phyloP scores from a whole-genome alignment of 2,888 invertebrate genomes.

The Cylloceria caligata region DNA sequence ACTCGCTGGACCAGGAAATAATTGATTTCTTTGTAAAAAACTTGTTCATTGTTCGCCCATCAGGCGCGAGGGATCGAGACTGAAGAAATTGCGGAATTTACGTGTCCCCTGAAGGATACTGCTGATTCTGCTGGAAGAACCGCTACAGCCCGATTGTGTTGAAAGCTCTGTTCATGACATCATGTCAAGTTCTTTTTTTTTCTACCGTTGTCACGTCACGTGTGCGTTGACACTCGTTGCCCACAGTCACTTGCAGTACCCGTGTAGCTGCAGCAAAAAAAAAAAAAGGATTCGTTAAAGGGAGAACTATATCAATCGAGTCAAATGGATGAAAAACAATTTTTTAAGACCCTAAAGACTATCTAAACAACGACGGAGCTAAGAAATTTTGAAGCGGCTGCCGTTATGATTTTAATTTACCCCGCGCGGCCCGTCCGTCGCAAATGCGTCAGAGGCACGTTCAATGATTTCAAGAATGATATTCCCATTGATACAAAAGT shows the following conservation, averaged over 20 bases:
- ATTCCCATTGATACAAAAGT: no score
- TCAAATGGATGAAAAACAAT: no score
- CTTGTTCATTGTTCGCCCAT: slow-evolving; percentile 37
- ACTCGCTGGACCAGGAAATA: slow-evolving; percentile 37
- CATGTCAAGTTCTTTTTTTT: slow-evolving; percentile 53
- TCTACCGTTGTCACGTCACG: slow-evolving; percentile 43
- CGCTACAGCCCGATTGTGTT: neutral
- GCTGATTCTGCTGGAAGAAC: slow-evolving; percentile 49
- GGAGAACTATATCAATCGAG: neutral
- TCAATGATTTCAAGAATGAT: no score
- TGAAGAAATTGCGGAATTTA: slow-evolving; percentile 52
- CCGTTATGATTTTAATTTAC: no score
- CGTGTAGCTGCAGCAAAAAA: neutral
- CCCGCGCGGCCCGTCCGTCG: no score
- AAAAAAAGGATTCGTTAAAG: neutral
- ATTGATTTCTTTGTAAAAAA: slow-evolving; percentile 51
- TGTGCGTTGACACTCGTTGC: slow-evolving; percentile 35
- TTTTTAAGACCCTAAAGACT: no score
- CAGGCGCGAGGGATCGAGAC: slow-evolving; percentile 19
- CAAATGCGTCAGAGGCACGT: no score
- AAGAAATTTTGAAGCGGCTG: no score
- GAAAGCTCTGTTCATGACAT: slow-evolving; percentile 54
- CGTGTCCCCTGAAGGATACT: slow-evolving; percentile 50
- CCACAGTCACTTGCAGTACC: slow-evolving; percentile 25
- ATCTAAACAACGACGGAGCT: no score